Base-by-base conservation (phyloP, 2,113 vertebrate species). In the Odocoileus hemionus region DNA sequence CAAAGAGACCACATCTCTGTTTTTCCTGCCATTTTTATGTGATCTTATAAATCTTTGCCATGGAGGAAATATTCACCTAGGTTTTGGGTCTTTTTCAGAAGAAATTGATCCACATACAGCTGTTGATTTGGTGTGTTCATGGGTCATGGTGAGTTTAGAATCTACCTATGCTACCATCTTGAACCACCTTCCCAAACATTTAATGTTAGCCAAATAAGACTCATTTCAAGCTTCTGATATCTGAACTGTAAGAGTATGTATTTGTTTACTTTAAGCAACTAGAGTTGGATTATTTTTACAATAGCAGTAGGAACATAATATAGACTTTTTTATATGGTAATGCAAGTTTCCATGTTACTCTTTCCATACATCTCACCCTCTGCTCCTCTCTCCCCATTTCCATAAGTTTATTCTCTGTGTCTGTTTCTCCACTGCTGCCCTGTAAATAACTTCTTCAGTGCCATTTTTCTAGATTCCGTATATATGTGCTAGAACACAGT, bases 111-210 rank as follows among this genome's bases (percentile, higher is more conserved):
- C 21, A 45, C 25, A 45, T 13, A 10, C 0, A 39, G 70, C 70
- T 14, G 36, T 76, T 0, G 1, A 4, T 76, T 76, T 76, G 13
- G 13, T 45, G 25, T 28, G 74, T 76, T 45, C 1, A 0, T 76
- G 25, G 39, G 39, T 45, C 1, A 0, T 26, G 39, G 74, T 76
- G 23, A 76, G 74, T 76, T 43, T 76, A 76, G 1, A 45, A 64
- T 33, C 30, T 64, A 7, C 60, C 60, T 64, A 64, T 39, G 67
- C 21, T 74, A 33, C 60, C 30, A 64, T 33, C 30, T 64, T 64
- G 60, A 76, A 14, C 74, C 6, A 7, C 6, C 25, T 45, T 25
- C 39, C 39, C 13, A 78, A 14, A 16, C 25, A 78, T 78, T 78
- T 78, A 45, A 8, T 45, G 28, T 45, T 45, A 78, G 74, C 39